These are phyloP conservation scores for Drosophila falleni DNA, from an alignment of 2,888 invertebrate genomes.

Conservation along the genomic window DNA sequence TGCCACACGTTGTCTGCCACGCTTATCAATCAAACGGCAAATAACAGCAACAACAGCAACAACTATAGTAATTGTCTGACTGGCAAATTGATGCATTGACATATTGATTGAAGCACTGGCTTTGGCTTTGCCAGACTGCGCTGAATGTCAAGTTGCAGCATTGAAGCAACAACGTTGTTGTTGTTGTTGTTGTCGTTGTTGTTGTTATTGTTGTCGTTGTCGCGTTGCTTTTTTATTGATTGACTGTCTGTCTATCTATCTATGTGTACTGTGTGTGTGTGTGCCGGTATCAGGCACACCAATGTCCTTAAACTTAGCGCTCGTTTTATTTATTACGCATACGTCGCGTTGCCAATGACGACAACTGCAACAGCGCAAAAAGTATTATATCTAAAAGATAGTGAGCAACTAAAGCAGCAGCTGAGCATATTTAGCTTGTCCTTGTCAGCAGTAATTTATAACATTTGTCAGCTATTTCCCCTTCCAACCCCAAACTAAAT, in stretches of 20 bases:
- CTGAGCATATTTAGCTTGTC: conserved; percentile 4
- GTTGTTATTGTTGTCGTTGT: conserved; percentile 24
- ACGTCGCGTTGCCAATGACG: conserved; percentile 65
- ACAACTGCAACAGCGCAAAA: conserved; percentile 19
- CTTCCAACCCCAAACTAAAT: neutral
- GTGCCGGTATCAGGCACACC: conserved; percentile 58
- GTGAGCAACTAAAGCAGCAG: conserved; percentile 8
- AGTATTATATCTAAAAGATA: neutral
- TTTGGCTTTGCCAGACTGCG: conserved; percentile 60
- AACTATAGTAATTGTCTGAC: conserved; percentile 14
- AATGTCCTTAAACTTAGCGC: conserved; percentile 67
- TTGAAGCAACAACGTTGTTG: conserved; percentile 52
- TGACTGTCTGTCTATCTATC: conserved; percentile 31
- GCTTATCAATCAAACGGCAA: conserved; percentile 71
- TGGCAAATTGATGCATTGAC: conserved; percentile 73
- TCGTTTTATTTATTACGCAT: conserved; percentile 73
- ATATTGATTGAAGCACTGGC: conserved; percentile 59
- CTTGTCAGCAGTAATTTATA: conserved; percentile 44
- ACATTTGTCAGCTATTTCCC: conserved; percentile 29
- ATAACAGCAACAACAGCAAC: conserved; percentile 45
- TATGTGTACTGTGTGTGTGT: conserved; percentile 7
- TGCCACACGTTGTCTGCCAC: conserved; percentile 15
- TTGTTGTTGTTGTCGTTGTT: too few relatives aligned
- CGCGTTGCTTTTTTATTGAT: conserved; percentile 61
- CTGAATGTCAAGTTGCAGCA: conserved; percentile 76